Evolutionary conservation across 1,140 invertebrate species (phyloP).

Genomic region (Branchinecta lindahli): DNA sequence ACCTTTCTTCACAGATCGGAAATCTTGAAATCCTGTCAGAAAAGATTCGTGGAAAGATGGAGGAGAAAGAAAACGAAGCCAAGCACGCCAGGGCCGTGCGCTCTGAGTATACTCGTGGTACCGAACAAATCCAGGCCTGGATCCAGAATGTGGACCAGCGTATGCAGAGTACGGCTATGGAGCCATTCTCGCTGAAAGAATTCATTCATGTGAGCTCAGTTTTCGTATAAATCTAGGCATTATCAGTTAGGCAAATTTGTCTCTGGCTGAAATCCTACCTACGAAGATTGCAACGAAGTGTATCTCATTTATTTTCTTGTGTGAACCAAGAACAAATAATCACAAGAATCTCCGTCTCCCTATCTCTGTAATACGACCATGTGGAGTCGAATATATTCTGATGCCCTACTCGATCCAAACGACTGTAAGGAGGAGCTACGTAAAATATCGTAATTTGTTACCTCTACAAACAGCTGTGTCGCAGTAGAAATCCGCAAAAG

Average conservation of each 20-base stretch:
- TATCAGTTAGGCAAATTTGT: too few relatives aligned
- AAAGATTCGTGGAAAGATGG: constrained; percentile 52
- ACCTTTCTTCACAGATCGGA: not conserved
- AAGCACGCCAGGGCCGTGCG: constrained; percentile 64
- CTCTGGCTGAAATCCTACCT: too few relatives aligned
- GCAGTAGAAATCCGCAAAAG: too few relatives aligned
- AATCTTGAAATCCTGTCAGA: constrained; percentile 48
- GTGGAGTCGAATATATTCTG: too few relatives aligned
- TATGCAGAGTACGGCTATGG: constrained; percentile 58
- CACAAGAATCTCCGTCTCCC: too few relatives aligned
- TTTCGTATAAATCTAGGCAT: too few relatives aligned
- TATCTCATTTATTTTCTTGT: constrained; percentile 14
- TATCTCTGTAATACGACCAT: too few relatives aligned
- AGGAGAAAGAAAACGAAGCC: constrained; percentile 68
- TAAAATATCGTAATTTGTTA: too few relatives aligned
- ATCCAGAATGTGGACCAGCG: constrained; percentile 61
- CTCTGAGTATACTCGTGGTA: constrained; percentile 56
- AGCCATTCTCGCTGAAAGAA: constrained; percentile 58
- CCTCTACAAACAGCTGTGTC: too few relatives aligned
- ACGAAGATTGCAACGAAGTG: not conserved
- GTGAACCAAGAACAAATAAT: too few relatives aligned
- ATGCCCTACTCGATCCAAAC: too few relatives aligned
- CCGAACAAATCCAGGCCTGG: constrained; percentile 66
- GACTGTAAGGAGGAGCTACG: too few relatives aligned
- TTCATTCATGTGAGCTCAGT: constrained; percentile 36